Percentiles rank a stretch among this genome's conserved stretches.
These are phyloP conservation scores for Psittacula echo DNA, from an alignment of 2,797 vertebrate genomes.

Conservation along the genomic window DNA sequence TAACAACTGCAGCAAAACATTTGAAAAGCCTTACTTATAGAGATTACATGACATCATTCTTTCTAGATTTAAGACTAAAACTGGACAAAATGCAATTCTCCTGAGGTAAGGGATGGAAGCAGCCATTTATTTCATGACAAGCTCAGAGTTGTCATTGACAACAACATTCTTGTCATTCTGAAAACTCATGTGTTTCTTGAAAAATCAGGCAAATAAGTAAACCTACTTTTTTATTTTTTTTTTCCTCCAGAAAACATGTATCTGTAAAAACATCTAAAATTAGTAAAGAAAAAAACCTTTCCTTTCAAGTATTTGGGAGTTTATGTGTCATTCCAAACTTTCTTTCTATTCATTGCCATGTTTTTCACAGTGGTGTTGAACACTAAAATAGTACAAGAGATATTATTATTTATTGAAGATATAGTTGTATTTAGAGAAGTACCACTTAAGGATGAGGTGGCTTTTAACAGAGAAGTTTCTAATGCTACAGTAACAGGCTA, in stretches of 20 bases:
- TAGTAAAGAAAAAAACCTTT: background rate
- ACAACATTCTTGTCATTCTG: background rate
- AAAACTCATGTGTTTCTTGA: background rate
- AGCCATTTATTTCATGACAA: background rate
- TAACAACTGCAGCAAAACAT: background rate
- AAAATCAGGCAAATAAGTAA: background rate
- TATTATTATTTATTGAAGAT: background rate
- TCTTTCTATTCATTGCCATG: background rate
- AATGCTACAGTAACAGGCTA: background rate
- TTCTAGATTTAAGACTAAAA: background rate
- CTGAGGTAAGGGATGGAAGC: background rate
- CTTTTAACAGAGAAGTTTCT: background rate
- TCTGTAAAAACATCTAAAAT: background rate
- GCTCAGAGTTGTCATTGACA: background rate
- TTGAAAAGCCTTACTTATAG: background rate
- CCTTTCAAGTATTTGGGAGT: background rate
- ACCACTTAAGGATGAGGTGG: background rate
- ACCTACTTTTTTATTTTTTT: background rate
- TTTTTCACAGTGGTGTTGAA: background rate
- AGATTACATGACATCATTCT: background rate
- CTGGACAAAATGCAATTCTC: background rate
- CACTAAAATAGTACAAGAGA: background rate
- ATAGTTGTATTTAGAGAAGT: background rate
- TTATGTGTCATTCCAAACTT: background rate
- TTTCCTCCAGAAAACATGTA: background rate